Evolutionary conservation across 2,888 invertebrate species (phyloP).

Genomic region (Apoderus coryli): DNA sequence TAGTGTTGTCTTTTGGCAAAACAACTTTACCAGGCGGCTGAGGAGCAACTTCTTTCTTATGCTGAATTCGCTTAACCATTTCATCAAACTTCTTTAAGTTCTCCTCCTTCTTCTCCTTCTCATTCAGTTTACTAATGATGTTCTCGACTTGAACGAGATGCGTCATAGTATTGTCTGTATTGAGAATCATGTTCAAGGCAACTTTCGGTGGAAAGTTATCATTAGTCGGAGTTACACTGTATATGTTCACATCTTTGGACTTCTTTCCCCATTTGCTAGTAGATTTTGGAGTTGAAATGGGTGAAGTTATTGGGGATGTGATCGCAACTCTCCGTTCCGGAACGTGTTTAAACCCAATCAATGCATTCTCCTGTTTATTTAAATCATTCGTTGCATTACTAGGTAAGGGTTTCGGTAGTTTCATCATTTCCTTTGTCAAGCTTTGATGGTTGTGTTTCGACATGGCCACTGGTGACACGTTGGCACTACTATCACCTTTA

Average conservation of each 20-base stretch:
- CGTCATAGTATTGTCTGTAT: constrained; percentile 22
- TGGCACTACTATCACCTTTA: constrained; percentile 22
- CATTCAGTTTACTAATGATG: constrained; percentile 26
- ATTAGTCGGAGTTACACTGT: constrained; percentile 20
- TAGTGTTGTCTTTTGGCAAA: constrained; percentile 15
- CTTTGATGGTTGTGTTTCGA: constrained; percentile 22
- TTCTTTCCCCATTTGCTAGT: constrained; percentile 21
- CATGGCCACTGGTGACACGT: constrained; percentile 26
- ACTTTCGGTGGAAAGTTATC: constrained; percentile 10
- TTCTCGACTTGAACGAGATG: constrained; percentile 32
- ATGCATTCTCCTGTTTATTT: constrained; percentile 33
- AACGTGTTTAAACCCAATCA: constrained; percentile 38
- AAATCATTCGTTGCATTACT: constrained; percentile 30
- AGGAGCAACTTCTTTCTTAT: constrained; percentile 8
- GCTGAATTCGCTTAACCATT: constrained; percentile 20
- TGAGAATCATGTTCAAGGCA: constrained; percentile 20
- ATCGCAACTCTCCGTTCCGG: constrained; percentile 33
- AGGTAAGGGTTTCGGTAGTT: constrained; percentile 18
- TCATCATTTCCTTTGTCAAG: constrained; percentile 20
- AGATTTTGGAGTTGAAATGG: constrained; percentile 17
- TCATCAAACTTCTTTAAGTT: constrained; percentile 30
- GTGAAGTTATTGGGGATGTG: constrained; percentile 20
- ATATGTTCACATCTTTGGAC: constrained; percentile 26
- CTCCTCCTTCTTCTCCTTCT: constrained; percentile 25
- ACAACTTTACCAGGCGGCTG: neutral